A percentile compares a stretch with the other conserved stretches of the same genome.
These are phyloP conservation scores for Siderastrea siderea DNA, from an alignment of 92 coral and sea anemone species.

Conservation along the genomic window DNA sequence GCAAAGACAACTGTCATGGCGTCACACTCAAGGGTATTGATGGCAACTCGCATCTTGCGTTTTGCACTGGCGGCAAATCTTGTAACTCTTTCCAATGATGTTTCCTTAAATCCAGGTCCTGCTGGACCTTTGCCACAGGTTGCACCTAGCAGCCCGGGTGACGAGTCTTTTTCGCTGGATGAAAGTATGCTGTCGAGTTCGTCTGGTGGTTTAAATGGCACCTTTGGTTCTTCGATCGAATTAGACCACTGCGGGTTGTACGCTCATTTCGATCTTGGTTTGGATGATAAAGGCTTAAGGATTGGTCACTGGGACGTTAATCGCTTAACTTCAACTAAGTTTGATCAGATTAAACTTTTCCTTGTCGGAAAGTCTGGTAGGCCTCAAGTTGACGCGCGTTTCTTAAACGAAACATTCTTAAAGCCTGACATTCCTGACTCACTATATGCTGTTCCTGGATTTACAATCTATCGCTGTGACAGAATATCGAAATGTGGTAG, in stretches of 20 bases:
- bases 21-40: slow-evolving; percentile 1
- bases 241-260: slow-evolving; percentile 44
- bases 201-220: too few species aligned
- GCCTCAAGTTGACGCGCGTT: slow-evolving; percentile 61
- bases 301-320: slow-evolving; percentile 74
- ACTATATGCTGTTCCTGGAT: slow-evolving; percentile 67
- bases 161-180: slow-evolving; percentile 20
- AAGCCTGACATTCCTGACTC: slow-evolving; percentile 48
- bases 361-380: slow-evolving; percentile 51
- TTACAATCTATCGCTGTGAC: slow-evolving; percentile 54
- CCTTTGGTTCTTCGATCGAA: slow-evolving; percentile 11
- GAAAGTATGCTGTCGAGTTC: too few species aligned
- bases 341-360: slow-evolving; percentile 74
- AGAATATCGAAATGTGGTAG: slow-evolving; percentile 46
- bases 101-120: slow-evolving; percentile 25
- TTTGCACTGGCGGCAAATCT: slow-evolving; percentile 24
- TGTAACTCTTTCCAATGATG: background rate
- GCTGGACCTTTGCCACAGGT: slow-evolving; percentile 17
- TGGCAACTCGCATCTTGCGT: slow-evolving; percentile 13
- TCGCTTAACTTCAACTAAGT: slow-evolving; percentile 65
- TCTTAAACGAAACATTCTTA: slow-evolving; percentile 59
- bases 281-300: slow-evolving; percentile 70
- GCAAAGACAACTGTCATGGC: slow-evolving; percentile 26
- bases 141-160: too few species aligned
- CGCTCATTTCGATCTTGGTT: slow-evolving; percentile 67